A percentile compares a stretch with the other conserved stretches of the same genome.
phyloP scores from a whole-genome alignment of 2,888 invertebrate genomes.

The Acanthopleura granulata region DNA sequence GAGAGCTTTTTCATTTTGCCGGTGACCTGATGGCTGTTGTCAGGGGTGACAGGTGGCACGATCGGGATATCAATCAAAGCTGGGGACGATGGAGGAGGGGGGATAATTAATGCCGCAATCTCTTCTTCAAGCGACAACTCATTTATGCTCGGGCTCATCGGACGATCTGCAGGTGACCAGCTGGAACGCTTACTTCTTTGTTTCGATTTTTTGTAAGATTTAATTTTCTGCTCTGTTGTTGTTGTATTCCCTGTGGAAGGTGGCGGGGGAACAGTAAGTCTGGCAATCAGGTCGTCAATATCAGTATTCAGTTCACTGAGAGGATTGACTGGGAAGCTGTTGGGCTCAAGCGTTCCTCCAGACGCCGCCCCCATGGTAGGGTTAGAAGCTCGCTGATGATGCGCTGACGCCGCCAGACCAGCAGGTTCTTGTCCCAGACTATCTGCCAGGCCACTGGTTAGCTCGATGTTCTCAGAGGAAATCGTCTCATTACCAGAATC shows the following conservation, averaged over 20 bases:
- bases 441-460: conserved; percentile 13
- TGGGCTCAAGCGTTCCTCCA: neutral
- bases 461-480: conserved; percentile 35
- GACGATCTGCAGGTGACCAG: neutral
- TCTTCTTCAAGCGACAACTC: conserved; percentile 2
- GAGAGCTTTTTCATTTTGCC: conserved; percentile 2
- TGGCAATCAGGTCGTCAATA: conserved; percentile 86
- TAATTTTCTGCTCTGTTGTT: neutral
- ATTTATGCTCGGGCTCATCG: neutral
- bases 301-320: conserved; percentile 69
- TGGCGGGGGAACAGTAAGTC: conserved; percentile 86
- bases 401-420: neutral
- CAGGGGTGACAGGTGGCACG: conserved; percentile 46
- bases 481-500: conserved; percentile 41
- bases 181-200: neutral
- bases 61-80: conserved; percentile 45
- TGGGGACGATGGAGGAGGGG: conserved; percentile 51
- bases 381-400: neutral
- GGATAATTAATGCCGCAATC: conserved; percentile 37
- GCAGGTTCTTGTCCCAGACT: neutral
- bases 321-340: neutral
- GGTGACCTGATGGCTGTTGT: neutral
- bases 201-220: neutral
- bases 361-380: neutral
- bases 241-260: conserved; percentile 50